These are phyloP conservation scores for Apodemus agrarius DNA, from an alignment of 2,797 vertebrate genomes.

Conservation along the genomic window DNA sequence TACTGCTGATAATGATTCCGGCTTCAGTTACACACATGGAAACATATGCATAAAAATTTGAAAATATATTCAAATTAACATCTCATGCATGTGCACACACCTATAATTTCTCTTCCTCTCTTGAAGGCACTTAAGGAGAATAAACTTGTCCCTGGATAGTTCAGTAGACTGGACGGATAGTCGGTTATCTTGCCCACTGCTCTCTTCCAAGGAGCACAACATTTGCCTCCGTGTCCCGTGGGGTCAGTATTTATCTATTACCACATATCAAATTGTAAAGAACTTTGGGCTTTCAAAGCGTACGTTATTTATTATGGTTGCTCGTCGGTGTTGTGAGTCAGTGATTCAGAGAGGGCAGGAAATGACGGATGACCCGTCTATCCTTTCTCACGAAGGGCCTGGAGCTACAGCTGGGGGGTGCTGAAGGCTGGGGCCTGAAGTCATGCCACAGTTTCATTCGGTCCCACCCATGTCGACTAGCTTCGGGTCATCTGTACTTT, in stretches of 20 bases:
- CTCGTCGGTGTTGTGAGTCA: not conserved
- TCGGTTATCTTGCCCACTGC: not conserved
- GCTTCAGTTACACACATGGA: not conserved
- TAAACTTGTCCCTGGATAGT: not conserved
- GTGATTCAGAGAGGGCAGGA: not conserved
- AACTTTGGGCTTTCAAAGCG: not conserved
- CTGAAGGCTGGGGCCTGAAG: not conserved
- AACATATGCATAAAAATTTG: not conserved
- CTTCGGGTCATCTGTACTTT: not conserved
- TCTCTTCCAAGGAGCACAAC: not conserved
- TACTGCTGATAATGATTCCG: not conserved
- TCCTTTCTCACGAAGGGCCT: not conserved
- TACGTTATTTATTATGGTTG: not conserved
- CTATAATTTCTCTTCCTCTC: not conserved
- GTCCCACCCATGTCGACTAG: accelerated
- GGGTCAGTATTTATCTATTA: not conserved
- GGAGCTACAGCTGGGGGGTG: not conserved
- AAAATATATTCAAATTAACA: not conserved
- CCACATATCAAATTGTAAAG: not conserved
- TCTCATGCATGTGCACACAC: not conserved
- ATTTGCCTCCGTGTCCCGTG: not conserved
- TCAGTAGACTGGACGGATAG: not conserved
- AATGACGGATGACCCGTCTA: not conserved
- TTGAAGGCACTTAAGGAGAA: not conserved
- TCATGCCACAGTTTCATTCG: not conserved